Conservation (phyloP, 2,113 vertebrate species). For the Hydrochoerus hydrochaeris region DNA sequence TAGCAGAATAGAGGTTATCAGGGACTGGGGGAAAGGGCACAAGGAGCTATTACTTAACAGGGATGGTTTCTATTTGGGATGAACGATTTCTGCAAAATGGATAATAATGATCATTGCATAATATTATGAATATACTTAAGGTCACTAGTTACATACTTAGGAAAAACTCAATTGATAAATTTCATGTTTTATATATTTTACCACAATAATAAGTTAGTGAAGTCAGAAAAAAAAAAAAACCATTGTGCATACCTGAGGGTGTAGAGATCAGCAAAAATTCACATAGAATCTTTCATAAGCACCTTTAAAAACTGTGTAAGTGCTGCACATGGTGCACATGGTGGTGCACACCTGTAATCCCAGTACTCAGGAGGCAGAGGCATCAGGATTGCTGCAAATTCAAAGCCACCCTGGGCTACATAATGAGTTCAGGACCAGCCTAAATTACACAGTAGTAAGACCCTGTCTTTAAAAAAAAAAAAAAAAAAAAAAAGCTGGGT, state of each 20-base stretch:
- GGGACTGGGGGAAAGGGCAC: too few relatives aligned
- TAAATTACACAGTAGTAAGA: too few relatives aligned
- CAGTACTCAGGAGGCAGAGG: neutral
- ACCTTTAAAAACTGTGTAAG: neutral
- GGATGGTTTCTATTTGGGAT: too few relatives aligned
- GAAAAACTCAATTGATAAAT: neutral
- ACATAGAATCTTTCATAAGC: neutral
- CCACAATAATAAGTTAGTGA: neutral
- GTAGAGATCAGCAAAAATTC: neutral
- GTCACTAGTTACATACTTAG: neutral
- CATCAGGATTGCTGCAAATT: neutral
- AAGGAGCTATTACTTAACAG: too few relatives aligned
- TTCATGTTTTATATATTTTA: neutral
- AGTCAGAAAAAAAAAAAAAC: neutral
- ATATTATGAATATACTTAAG: constrained; percentile 10
- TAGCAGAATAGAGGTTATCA: neutral
- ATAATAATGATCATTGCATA: neutral
- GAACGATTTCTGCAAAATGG: neutral
- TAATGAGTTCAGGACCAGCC: too few relatives aligned
- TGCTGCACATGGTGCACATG: too few relatives aligned
- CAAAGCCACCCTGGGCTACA: neutral
- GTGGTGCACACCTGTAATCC: neutral
- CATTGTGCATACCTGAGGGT: neutral
- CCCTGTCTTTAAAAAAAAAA: too few relatives aligned
- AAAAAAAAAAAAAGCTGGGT: neutral